These are phyloP conservation scores for Hemitrygon akajei DNA, from an alignment of 2,797 vertebrate species.

Conservation along the genomic window DNA sequence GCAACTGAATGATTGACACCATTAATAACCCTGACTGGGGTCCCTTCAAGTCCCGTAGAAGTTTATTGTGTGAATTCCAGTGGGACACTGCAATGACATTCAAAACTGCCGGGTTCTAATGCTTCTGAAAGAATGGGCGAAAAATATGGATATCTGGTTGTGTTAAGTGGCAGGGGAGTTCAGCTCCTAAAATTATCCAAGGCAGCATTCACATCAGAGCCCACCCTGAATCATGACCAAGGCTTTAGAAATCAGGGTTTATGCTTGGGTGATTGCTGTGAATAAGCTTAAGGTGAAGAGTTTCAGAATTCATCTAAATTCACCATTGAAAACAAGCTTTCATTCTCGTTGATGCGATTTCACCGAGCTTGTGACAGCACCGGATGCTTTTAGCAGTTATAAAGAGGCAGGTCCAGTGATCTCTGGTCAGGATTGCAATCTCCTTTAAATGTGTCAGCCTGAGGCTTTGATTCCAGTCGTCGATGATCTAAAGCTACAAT, in stretches of 20 bases:
- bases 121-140: background rate
- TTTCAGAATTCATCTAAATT: background rate
- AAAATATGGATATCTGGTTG: background rate
- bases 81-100: background rate
- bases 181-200: background rate
- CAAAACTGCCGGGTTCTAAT: background rate
- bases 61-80: background rate
- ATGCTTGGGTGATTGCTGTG: background rate
- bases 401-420: background rate
- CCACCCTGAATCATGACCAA: background rate
- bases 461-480: background rate
- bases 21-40: background rate
- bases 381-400: background rate
- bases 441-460: background rate
- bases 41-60: background rate
- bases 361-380: background rate
- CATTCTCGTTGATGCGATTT: background rate
- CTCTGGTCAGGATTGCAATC: background rate
- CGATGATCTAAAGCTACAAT: background rate
- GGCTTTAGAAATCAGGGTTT: background rate
- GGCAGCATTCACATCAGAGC: background rate
- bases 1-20: background rate
- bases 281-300: background rate
- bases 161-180: background rate
- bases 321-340: background rate